Evolutionary conservation across 2,797 vertebrate species (phyloP), one percentile per base, ranked within the genome.

Genomic region (Anas bernieri): DNA sequence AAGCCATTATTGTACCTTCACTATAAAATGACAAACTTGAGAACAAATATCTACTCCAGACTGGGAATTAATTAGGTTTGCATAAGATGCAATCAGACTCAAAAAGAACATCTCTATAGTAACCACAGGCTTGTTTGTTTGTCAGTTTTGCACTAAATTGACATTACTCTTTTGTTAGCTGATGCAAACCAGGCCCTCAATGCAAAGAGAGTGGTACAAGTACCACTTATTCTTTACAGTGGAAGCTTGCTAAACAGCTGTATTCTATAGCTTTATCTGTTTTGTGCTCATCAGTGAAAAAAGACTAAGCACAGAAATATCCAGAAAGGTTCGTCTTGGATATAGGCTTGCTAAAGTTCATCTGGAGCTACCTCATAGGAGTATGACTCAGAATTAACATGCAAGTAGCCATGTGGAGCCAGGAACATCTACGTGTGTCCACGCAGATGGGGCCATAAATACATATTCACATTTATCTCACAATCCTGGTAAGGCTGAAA

Each of bases 341-440:
- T 48, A 20, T 1, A 8, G 23, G 12, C 3, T 46, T 46, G 1
- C 67, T 33, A 3, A 68, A 52, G 28, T 37, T 78, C 23, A 43
- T 7, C 31, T 72, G 46, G 25, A 68, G 18, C 21, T 68, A 10
- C 26, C 21, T 26, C 12, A 6, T 2, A 4, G n/a, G 12, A 28
- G 2, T 2, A 31, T 7, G 12, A 17, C 48, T 30, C 37, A 46
- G 46, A 46, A 21, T 13, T 37, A 52, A 12, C 0, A 0, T 12
- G 28, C 28, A 43, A 13, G 4, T 0, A 37, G 28, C 33, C 11
- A 37, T 1, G 6, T 0, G 6, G 16, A 80, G 20, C 11, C 39
- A n/a, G 61, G 28, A 70, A 22, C 12, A 33, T 0, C 5, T 3
- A 7, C 14, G 2, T 0, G 0, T 33, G 28, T 8, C 33, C 7